These are phyloP conservation scores for Musca vetustissima DNA, from an alignment of 1,140 invertebrate species.

Conservation along the genomic window DNA sequence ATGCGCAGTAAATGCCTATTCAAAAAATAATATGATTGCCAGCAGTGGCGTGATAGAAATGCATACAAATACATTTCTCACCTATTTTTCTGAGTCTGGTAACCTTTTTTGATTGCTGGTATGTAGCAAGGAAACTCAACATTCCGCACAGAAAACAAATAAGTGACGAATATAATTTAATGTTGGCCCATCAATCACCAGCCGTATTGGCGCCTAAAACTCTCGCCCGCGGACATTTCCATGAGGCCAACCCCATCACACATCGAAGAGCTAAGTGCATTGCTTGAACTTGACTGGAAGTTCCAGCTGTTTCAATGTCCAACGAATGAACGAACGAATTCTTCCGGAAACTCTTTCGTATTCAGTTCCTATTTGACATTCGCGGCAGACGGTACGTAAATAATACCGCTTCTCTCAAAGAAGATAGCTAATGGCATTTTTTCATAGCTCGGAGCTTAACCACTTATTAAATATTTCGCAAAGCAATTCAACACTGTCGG, in stretches of 20 bases:
- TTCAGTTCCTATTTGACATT: background rate
- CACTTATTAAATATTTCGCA: too few species aligned
- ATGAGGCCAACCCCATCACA: too few species aligned
- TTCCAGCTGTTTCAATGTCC: background rate
- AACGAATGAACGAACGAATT: background rate
- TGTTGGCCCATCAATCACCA: background rate
- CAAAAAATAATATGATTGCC: background rate
- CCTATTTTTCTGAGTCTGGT: background rate
- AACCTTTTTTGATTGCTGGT: background rate
- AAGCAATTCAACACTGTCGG: too few species aligned
- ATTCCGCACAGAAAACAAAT: background rate
- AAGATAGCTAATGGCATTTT: too few species aligned
- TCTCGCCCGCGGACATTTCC: too few species aligned
- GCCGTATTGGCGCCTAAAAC: constrained; percentile 1
- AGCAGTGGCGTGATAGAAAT: background rate
- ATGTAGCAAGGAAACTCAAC: background rate
- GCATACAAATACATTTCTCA: background rate
- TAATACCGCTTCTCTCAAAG: background rate
- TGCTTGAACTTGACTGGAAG: background rate
- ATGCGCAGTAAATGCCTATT: background rate
- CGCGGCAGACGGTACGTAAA: background rate
- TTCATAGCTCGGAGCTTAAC: too few species aligned
- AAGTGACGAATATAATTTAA: background rate
- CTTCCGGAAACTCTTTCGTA: background rate
- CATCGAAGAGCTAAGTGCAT: too few species aligned